A percentile compares a stretch with the other conserved stretches of the same genome.
Conservation (phyloP, 1,140 invertebrate genomes). For the Alviniconcha marisindica region DNA sequence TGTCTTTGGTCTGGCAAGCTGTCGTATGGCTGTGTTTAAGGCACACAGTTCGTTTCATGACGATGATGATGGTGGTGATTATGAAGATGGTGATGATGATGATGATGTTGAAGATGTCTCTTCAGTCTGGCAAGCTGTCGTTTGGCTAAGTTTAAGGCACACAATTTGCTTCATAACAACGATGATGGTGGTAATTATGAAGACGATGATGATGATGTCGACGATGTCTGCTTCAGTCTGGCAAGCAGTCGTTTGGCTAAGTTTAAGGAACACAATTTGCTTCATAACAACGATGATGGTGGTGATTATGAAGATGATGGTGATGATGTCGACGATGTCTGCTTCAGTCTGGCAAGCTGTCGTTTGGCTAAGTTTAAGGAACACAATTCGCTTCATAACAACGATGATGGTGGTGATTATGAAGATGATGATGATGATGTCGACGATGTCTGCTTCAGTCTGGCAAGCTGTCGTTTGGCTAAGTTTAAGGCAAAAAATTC, state of each 20-base stretch:
- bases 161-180: too few species aligned
- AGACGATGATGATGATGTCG: neutral
- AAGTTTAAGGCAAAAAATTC: too few species aligned
- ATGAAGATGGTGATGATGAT: neutral
- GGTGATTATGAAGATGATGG: neutral
- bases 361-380: too few species aligned
- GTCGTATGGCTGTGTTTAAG: neutral
- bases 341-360: neutral
- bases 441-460: neutral
- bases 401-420: constrained; percentile 2
- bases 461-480: neutral
- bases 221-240: neutral
- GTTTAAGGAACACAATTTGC: neutral
- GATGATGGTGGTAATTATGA: too few species aligned
- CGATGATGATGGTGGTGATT: neutral
- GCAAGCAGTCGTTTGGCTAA: neutral
- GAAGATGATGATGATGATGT: constrained; percentile 11
- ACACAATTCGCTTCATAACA: neutral
- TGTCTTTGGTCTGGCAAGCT: neutral
- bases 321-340: neutral
- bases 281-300: neutral
- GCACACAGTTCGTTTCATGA: neutral
- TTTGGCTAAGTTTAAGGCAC: neutral
- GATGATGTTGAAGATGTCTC: neutral
- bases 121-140: neutral